These are phyloP conservation scores for Chloropsis cyanopogon DNA, from an alignment of 2,113 vertebrate genomes.

Conservation along the genomic window DNA sequence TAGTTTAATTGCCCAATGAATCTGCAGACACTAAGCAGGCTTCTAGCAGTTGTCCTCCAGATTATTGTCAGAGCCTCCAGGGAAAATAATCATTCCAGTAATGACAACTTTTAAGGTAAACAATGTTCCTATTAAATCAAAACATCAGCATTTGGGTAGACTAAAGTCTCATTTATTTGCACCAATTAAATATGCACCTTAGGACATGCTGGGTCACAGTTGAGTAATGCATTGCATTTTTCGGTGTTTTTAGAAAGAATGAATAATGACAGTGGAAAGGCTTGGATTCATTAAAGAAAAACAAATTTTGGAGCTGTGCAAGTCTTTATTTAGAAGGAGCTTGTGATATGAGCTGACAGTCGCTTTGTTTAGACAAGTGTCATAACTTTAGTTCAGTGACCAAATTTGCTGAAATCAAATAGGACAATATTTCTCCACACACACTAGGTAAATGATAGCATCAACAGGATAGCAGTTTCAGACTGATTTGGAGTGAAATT, in stretches of 20 bases:
- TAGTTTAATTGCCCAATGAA: not conserved
- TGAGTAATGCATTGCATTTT: slow-evolving; percentile 65
- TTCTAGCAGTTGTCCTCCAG: not conserved
- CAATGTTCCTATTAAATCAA: slow-evolving; percentile 66
- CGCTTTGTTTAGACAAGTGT: slow-evolving; percentile 76
- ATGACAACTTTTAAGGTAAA: slow-evolving; percentile 56
- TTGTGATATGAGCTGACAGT: slow-evolving; percentile 66
- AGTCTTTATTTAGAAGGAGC: slow-evolving; percentile 68
- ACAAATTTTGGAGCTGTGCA: slow-evolving; percentile 62
- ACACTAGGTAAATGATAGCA: slow-evolving; percentile 16
- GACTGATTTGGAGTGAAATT: not conserved
- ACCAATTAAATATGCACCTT: slow-evolving; percentile 71
- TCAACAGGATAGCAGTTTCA: slow-evolving; percentile 39
- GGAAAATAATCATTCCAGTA: slow-evolving; percentile 61
- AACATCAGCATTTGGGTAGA: slow-evolving; percentile 42
- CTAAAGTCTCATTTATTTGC: slow-evolving; percentile 71
- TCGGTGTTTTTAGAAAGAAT: slow-evolving; percentile 71
- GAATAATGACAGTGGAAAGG: slow-evolving; percentile 67
- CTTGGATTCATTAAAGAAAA: slow-evolving; percentile 74
- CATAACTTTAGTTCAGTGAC: slow-evolving; percentile 66
- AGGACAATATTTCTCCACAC: slow-evolving; percentile 37
- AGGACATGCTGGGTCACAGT: slow-evolving; percentile 53
- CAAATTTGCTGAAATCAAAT: slow-evolving; percentile 59
- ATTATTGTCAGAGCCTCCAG: not conserved
- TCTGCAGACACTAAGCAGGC: not conserved